These are phyloP conservation scores for Aurelia coerulea DNA, from an alignment of 30 jellyfish, hydroid and myxozoan genomes.

Conservation along the genomic window DNA sequence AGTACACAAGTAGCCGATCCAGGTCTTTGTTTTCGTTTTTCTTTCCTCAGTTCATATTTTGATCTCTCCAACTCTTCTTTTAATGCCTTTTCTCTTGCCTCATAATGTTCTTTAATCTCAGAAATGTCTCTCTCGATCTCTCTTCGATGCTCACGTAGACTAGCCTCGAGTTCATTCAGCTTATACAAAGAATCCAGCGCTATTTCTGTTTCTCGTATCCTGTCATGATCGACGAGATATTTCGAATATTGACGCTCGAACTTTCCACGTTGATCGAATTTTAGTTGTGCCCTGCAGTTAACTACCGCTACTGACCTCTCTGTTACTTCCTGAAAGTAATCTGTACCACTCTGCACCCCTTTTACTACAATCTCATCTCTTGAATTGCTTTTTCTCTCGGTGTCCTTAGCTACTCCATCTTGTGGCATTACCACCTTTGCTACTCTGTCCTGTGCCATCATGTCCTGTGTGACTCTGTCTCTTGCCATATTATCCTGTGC, in stretches of 20 bases:
- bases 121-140: constrained; percentile 42
- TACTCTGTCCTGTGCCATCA: neutral
- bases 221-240: neutral
- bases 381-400: no score
- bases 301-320: no score
- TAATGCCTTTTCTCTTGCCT: constrained; percentile 43
- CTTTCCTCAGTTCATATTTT: constrained; percentile 21
- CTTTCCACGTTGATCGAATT: neutral
- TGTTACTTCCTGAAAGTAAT: no score
- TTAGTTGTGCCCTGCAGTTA: no score
- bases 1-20: constrained; percentile 28
- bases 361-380: no score
- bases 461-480: neutral
- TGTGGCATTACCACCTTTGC: neutral
- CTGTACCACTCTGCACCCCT: no score
- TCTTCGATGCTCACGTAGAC: constrained; percentile 32
- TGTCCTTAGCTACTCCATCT: neutral
- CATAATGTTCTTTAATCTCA: constrained; percentile 24
- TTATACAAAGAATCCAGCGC: constrained; percentile 3
- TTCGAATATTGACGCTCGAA: neutral
- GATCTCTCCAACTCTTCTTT: constrained; percentile 59
- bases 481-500: neutral
- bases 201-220: neutral
- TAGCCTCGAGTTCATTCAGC: constrained; percentile 51
- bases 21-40: constrained; percentile 15